Percentiles rank a stretch among this genome's conserved stretches.
Conservation (phyloP, 2,888 invertebrate species). For the Odontothrips loti region DNA sequence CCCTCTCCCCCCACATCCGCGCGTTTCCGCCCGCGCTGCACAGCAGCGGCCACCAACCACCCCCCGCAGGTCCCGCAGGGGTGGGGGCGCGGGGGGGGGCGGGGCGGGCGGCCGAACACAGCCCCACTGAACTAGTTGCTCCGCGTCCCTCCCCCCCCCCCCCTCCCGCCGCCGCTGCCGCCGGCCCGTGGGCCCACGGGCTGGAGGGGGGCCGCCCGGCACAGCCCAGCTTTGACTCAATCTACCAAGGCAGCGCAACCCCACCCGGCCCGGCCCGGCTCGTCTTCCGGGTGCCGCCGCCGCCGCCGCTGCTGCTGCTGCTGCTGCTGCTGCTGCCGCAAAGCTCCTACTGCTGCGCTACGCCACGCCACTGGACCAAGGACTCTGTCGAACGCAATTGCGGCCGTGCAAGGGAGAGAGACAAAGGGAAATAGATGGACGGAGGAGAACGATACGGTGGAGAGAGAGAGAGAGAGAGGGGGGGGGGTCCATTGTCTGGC, state of each 20-base stretch:
- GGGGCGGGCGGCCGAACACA: neutral
- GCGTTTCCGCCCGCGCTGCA: neutral
- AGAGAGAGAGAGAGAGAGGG: no score
- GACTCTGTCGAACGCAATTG: no score
- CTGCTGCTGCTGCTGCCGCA: no score
- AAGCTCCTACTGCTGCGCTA: no score
- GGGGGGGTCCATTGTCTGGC: no score
- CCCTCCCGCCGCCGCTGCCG: neutral
- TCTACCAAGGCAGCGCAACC: neutral
- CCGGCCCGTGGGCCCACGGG: neutral
- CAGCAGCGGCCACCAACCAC: neutral
- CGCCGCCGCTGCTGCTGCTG: no score
- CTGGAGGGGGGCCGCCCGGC: neutral
- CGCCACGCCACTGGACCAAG: no score
- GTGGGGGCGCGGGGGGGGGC: neutral
- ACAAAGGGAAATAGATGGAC: no score
- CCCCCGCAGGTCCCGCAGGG: neutral
- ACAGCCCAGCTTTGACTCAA: neutral
- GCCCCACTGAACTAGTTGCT: constrained; percentile 25
- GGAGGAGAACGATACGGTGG: no score
- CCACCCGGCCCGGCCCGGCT: neutral
- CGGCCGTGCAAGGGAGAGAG: no score
- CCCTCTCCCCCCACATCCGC: neutral
- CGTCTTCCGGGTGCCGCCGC: neutral
- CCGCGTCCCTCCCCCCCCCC: neutral